These are phyloP conservation scores for Casuarius casuarius DNA, from an alignment of 2,113 vertebrate species.

Conservation along the genomic window DNA sequence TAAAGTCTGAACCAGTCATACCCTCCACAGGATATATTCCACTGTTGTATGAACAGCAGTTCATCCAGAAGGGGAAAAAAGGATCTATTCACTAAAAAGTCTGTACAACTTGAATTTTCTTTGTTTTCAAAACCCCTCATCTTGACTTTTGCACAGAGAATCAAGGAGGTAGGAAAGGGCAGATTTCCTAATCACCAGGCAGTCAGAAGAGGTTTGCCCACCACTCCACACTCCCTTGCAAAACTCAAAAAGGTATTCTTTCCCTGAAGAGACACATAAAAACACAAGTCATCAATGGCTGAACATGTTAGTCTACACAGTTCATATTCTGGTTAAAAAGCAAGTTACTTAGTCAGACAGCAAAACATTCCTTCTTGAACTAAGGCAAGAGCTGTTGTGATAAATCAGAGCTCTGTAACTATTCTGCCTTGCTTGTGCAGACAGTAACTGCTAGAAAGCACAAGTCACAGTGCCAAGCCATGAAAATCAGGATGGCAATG, in stretches of 20 bases:
- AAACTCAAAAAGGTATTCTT: not conserved
- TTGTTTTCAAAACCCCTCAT: not conserved
- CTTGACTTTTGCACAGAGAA: not conserved
- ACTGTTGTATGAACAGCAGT: not conserved
- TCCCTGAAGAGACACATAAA: not conserved
- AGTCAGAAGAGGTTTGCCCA: not conserved
- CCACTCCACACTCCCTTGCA: rapidly evolving
- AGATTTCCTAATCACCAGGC: not conserved
- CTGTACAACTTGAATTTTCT: not conserved
- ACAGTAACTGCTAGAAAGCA: not conserved
- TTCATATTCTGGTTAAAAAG: not conserved
- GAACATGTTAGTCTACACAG: not conserved
- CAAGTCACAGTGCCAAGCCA: not conserved
- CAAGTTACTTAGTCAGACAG: not conserved
- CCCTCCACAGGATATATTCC: not conserved
- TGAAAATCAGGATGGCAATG: not conserved
- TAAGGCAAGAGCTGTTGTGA: not conserved
- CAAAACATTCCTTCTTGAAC: not conserved
- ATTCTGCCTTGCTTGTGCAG: not conserved
- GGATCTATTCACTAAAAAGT: not conserved
- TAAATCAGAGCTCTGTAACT: not conserved
- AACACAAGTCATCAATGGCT: not conserved
- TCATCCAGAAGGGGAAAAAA: not conserved
- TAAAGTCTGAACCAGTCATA: not conserved
- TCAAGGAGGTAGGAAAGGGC: not conserved